Evolutionary conservation across 2,113 vertebrate species (phyloP).

Genomic region (Puntigrus tetrazona): DNA sequence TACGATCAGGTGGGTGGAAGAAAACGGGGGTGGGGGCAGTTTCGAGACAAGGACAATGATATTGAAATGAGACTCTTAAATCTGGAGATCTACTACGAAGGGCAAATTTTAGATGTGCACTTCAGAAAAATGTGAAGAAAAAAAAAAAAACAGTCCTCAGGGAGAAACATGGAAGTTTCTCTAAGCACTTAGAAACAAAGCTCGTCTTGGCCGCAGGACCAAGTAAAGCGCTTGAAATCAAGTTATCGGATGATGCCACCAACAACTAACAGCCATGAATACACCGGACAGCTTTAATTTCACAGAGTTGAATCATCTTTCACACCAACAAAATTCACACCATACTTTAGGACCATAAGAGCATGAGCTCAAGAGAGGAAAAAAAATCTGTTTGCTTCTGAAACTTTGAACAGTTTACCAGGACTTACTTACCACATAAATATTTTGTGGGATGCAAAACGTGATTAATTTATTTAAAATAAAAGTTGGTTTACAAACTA

Average conservation of each 20-base stretch:
- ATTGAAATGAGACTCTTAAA: neutral
- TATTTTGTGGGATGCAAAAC: no score
- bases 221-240: neutral
- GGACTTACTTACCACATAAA: neutral
- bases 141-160: no score
- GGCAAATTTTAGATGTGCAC: neutral
- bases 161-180: neutral
- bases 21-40: neutral
- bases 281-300: neutral
- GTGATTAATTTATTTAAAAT: no score
- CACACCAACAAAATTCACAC: neutral
- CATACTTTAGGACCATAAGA: neutral
- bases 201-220: neutral
- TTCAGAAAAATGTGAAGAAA: neutral
- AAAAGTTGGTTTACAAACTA: no score
- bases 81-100: neutral
- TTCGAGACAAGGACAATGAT: neutral
- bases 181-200: neutral
- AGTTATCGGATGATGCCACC: slow-evolving; percentile 17
- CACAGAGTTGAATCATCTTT: neutral
- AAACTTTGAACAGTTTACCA: neutral
- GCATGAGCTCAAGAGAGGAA: neutral
- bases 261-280: neutral
- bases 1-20: neutral
- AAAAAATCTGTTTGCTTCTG: neutral